Conservation (phyloP, 53 echinoderm and acorn worm species). For the Mesocentrotus franciscanus region DNA sequence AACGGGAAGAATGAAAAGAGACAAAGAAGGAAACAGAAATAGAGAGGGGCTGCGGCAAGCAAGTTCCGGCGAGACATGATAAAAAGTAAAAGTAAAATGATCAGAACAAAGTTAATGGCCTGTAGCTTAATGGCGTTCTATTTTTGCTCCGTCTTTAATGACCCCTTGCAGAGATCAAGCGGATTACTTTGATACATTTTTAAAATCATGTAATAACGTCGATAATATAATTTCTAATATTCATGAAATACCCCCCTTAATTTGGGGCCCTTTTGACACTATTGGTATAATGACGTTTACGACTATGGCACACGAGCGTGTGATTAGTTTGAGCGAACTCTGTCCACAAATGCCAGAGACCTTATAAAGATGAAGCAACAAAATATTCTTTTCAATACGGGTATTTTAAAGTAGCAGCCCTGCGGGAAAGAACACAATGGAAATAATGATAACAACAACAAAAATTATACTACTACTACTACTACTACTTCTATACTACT, state of each 20-base stretch:
- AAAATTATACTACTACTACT: too few species aligned
- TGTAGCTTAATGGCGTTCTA: background rate
- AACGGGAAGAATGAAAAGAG: too few species aligned
- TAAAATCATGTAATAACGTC: background rate
- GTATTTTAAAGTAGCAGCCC: too few species aligned
- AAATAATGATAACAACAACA: too few species aligned
- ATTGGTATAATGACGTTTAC: background rate
- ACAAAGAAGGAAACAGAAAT: background rate
- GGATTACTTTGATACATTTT: conserved; percentile 4
- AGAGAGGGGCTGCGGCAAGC: background rate
- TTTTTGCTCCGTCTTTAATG: background rate
- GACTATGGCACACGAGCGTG: background rate
- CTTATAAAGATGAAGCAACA: too few species aligned
- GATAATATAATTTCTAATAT: background rate
- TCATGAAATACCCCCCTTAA: background rate
- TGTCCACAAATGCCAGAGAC: background rate
- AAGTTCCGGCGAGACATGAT: background rate
- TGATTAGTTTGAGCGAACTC: background rate
- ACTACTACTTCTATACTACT: too few species aligned
- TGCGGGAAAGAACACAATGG: too few species aligned
- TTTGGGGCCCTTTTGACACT: background rate
- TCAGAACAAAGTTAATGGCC: background rate
- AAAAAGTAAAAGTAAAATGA: background rate
- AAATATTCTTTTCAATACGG: too few species aligned
- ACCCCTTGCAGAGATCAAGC: background rate